Conservation (phyloP, 2,888 invertebrate genomes). For the Ryuthela nishihirai region DNA sequence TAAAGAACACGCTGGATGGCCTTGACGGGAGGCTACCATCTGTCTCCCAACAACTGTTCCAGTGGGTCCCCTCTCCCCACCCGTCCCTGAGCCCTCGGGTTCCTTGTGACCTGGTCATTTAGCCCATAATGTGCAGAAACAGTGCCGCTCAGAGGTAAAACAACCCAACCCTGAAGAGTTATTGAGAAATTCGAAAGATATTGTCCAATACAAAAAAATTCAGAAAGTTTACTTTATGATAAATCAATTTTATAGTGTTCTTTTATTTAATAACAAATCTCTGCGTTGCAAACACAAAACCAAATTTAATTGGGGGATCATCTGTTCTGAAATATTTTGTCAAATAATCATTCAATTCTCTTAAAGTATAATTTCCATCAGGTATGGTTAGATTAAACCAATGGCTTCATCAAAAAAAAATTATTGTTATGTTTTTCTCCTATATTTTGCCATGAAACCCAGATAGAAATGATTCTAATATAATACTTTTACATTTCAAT, state of each 20-base stretch:
- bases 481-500: background rate
- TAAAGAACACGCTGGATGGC: too few relatives aligned
- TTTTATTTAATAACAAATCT: conserved; percentile 1
- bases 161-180: too few relatives aligned
- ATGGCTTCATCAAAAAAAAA: background rate
- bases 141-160: too few relatives aligned
- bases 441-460: background rate
- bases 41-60: too few relatives aligned
- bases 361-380: conserved; percentile 1
- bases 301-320: background rate
- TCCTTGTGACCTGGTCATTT: too few relatives aligned
- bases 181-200: too few relatives aligned
- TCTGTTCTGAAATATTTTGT: conserved; percentile 1
- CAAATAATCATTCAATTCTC: background rate
- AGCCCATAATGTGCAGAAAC: too few relatives aligned
- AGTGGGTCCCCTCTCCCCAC: too few relatives aligned
- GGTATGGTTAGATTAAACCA: background rate
- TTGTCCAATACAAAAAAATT: conserved; percentile 7
- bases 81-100: too few relatives aligned
- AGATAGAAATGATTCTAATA: background rate
- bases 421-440: conserved; percentile 2
- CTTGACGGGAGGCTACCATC: too few relatives aligned
- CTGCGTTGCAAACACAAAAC: background rate
- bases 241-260: conserved; percentile 1
- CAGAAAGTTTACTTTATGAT: background rate